A percentile compares a stretch with the other conserved stretches of the same genome.
Evolutionary conservation across 2,797 vertebrate genomes (phyloP).

Genomic region (Muscicapa comitata): DNA sequence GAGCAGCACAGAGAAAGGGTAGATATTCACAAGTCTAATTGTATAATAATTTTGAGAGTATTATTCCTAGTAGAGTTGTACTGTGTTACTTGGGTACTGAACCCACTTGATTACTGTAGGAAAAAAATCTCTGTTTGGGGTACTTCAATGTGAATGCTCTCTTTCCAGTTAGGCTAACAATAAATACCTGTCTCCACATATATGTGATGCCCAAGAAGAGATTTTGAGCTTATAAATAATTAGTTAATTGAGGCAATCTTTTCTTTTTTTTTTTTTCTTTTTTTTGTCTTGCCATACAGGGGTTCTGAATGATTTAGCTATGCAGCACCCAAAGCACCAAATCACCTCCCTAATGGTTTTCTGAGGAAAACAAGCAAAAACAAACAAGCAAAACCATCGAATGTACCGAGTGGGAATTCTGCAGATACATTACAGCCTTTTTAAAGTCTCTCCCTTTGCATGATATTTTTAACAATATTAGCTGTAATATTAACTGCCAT

Average conservation of each 20-base stretch:
- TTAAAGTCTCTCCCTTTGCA: background rate
- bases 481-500: slow-evolving; percentile 17
- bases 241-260: background rate
- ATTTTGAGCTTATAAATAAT: background rate
- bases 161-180: background rate
- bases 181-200: background rate
- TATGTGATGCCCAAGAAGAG: background rate
- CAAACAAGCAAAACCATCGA: background rate
- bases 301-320: background rate
- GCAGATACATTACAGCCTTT: background rate
- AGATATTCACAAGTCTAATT: background rate
- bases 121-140: background rate
- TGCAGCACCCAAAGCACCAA: background rate
- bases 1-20: background rate
- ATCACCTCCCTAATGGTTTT: background rate
- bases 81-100: background rate
- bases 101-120: background rate
- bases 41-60: background rate
- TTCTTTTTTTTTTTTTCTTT: background rate
- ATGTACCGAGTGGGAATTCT: background rate
- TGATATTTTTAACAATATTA: slow-evolving; percentile 5
- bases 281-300: background rate
- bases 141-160: background rate
- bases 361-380: background rate
- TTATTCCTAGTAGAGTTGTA: background rate